Evolutionary conservation across 2,797 vertebrate species (phyloP).

Genomic region (Pelochelys cantorii): DNA sequence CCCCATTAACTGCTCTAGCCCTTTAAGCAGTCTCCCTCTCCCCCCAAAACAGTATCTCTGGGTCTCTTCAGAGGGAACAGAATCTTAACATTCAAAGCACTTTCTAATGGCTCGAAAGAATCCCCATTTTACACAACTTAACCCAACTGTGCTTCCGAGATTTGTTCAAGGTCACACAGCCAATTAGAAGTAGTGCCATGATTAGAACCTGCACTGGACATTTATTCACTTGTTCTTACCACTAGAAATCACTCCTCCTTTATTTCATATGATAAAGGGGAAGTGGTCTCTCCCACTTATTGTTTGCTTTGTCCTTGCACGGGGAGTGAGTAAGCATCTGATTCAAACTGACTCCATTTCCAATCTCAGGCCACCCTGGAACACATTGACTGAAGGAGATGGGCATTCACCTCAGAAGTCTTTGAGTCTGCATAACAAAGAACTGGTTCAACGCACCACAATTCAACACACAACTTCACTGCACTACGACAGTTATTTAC

Average conservation of each 20-base stretch:
- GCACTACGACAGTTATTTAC: constrained; percentile 76
- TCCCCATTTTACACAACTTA: neutral
- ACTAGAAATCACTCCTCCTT: neutral
- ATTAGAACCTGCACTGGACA: neutral
- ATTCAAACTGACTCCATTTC: neutral
- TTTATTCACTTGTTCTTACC: neutral
- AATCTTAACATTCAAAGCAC: neutral
- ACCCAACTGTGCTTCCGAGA: neutral
- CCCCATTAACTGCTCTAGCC: neutral
- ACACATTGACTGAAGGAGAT: neutral
- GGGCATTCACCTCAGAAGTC: neutral
- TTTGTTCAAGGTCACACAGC: neutral
- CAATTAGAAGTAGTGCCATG: neutral
- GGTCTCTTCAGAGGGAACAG: neutral
- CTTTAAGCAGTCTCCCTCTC: neutral
- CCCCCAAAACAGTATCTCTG: neutral
- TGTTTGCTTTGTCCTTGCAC: neutral
- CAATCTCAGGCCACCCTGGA: neutral
- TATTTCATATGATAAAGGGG: neutral
- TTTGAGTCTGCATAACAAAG: accelerated
- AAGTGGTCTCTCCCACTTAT: neutral
- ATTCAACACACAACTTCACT: neutral
- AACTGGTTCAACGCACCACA: neutral
- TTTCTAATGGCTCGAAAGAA: neutral
- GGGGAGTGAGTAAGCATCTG: neutral